phyloP scores from a whole-genome alignment of 1,140 invertebrate species.

The Physella acuta region DNA sequence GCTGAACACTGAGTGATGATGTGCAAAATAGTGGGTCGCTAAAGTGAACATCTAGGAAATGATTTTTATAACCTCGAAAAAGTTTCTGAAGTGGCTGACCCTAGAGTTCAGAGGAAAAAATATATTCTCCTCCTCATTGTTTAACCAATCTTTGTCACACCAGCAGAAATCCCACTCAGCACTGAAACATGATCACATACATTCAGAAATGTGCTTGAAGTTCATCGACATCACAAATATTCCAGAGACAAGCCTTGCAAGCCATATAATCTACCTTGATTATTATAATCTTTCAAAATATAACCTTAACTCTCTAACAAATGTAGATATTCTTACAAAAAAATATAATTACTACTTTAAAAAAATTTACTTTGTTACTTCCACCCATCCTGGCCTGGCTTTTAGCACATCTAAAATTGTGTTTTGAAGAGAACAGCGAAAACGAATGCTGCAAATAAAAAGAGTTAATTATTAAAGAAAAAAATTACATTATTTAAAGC shows the following conservation, averaged over 20 bases:
- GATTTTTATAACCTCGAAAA: slow-evolving; percentile 18
- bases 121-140: slow-evolving; percentile 12
- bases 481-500: too few relatives aligned
- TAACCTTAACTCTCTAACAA: not conserved
- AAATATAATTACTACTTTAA: not conserved
- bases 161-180: slow-evolving; percentile 27
- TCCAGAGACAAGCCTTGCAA: not conserved
- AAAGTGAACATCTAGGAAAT: too few relatives aligned
- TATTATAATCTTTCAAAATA: not conserved
- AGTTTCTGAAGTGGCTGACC: slow-evolving; percentile 26
- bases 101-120: slow-evolving; percentile 23
- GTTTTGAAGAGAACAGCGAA: slow-evolving; percentile 49
- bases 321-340: not conserved
- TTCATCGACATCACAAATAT: not conserved
- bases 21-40: too few relatives aligned
- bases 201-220: not conserved
- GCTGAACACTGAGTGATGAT: too few relatives aligned
- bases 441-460: slow-evolving; percentile 34
- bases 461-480: not conserved
- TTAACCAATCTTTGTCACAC: slow-evolving; percentile 25
- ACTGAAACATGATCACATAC: slow-evolving; percentile 15
- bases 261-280: not conserved
- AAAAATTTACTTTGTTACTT: slow-evolving; percentile 39
- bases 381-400: slow-evolving; percentile 50
- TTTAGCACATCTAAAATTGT: slow-evolving; percentile 54